Conservation (phyloP, 37 sponge, comb jelly and placozoan species). For the Crambe crambe region DNA sequence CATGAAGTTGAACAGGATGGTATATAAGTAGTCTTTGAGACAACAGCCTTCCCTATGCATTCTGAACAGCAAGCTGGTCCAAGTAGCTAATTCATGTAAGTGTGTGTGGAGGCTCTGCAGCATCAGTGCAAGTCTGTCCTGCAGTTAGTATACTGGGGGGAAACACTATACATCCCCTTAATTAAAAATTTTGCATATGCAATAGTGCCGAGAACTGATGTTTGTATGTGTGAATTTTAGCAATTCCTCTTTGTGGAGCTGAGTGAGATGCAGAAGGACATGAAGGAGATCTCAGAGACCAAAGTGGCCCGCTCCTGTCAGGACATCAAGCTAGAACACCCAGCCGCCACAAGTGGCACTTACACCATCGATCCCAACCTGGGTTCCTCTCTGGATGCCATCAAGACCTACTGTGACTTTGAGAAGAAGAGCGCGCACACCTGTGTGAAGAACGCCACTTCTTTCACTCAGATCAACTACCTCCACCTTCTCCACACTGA, state of each 20-base stretch:
- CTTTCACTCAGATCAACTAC: conserved; percentile 44
- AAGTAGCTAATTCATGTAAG: no score
- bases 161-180: no score
- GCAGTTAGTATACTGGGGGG: no score
- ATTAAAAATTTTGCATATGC: no score
- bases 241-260: conserved; percentile 71
- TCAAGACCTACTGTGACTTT: conserved; percentile 70
- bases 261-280: conserved; percentile 40
- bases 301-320: conserved; percentile 41
- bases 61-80: no score
- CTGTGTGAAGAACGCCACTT: conserved; percentile 50
- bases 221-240: no score
- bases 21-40: no score
- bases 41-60: no score
- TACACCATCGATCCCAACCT: conserved; percentile 73
- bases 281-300: conserved; percentile 1
- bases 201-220: no score
- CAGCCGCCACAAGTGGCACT: conserved; percentile 32
- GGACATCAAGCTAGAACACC: conserved; percentile 52
- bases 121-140: no score
- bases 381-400: conserved; percentile 45
- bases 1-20: no score
- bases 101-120: no score
- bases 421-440: conserved; percentile 12
- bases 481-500: conserved; percentile 67